phyloP scores from a whole-genome alignment of 1,140 invertebrate species.

The Anastatus disparis region DNA sequence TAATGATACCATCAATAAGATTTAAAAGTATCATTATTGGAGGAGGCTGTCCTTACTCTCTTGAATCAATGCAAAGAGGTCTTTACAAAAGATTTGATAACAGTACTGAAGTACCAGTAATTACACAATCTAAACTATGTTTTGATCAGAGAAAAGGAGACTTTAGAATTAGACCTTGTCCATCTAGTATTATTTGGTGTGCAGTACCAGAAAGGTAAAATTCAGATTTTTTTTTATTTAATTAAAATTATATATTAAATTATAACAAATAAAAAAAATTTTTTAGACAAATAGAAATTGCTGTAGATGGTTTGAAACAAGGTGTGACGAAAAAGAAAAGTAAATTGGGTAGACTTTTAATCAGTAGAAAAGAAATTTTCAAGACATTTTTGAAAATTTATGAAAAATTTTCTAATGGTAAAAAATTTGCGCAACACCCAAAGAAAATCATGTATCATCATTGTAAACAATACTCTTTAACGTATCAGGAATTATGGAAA shows the following conservation, averaged over 20 bases:
- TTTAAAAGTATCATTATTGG: constrained; percentile 79
- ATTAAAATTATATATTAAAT: background rate
- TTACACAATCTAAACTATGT: constrained; percentile 53
- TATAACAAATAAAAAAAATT: constrained; percentile 3
- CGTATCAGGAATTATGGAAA: constrained; percentile 57
- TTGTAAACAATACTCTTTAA: constrained; percentile 55
- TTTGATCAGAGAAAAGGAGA: constrained; percentile 65
- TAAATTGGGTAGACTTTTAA: constrained; percentile 66
- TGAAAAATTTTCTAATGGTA: constrained; percentile 46
- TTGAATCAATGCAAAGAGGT: constrained; percentile 75
- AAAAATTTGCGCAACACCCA: constrained; percentile 51
- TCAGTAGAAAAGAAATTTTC: constrained; percentile 76
- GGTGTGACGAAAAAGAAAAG: constrained; percentile 85
- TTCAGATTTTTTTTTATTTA: constrained; percentile 17
- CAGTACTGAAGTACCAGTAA: constrained; percentile 49
- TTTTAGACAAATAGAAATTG: constrained; percentile 75
- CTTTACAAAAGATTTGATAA: constrained; percentile 66
- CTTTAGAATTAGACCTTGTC: constrained; percentile 65
- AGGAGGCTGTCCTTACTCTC: constrained; percentile 72
- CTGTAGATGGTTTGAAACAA: constrained; percentile 82
- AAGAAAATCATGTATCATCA: constrained; percentile 60
- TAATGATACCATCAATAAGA: constrained; percentile 78
- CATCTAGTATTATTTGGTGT: constrained; percentile 73
- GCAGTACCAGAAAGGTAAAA: constrained; percentile 62
- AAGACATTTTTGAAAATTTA: constrained; percentile 68